Conservation (phyloP, 2,888 invertebrate species). For the Drosophila testacea region DNA sequence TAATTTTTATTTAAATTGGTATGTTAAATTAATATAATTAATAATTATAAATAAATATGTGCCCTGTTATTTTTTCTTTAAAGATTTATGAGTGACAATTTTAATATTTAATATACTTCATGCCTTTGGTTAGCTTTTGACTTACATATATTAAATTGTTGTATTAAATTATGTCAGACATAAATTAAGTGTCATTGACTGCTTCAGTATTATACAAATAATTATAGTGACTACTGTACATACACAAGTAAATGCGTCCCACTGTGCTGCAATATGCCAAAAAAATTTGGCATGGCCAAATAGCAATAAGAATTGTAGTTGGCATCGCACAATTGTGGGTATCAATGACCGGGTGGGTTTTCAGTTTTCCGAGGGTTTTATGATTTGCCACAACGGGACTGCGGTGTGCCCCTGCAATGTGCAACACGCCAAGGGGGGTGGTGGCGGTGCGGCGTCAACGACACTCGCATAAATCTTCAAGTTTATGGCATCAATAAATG, state of each 20-base stretch:
- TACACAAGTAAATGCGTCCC: constrained; percentile 42
- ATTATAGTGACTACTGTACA: background rate
- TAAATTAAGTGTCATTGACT: background rate
- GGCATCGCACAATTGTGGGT: constrained; percentile 38
- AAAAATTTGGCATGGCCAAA: constrained; percentile 75
- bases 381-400: constrained; percentile 31
- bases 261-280: constrained; percentile 77
- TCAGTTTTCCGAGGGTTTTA: constrained; percentile 41
- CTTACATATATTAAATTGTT: background rate
- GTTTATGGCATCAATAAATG: constrained; percentile 85
- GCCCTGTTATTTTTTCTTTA: too few species aligned
- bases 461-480: constrained; percentile 84
- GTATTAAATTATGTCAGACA: too few species aligned
- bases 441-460: constrained; percentile 25
- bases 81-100: too few species aligned
- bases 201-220: background rate
- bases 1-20: too few species aligned
- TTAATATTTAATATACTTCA: too few species aligned
- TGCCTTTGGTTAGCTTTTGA: too few species aligned
- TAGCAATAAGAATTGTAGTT: constrained; percentile 45
- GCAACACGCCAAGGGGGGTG: constrained; percentile 50
- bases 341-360: constrained; percentile 70
- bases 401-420: constrained; percentile 37
- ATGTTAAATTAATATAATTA: too few species aligned
- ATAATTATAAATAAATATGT: too few species aligned